Evolutionary conservation across 2,113 vertebrate species (phyloP).

Genomic region (Entelurus aequoreus): DNA sequence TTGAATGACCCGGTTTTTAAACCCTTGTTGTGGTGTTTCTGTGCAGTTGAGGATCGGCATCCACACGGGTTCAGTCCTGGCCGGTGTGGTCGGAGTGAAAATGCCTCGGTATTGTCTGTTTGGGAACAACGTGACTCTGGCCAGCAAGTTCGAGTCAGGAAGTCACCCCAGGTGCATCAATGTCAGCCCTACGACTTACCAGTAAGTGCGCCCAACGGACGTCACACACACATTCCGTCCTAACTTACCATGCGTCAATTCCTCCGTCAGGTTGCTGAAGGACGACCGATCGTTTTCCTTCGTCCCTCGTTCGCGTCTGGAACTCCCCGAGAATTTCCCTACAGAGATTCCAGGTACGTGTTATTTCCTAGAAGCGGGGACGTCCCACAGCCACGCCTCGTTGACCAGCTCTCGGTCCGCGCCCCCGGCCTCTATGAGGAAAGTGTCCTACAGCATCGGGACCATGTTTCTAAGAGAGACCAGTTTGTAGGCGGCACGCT

Average conservation of each 20-base stretch:
- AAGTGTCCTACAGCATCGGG: conserved; percentile 96
- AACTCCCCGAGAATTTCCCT: conserved; percentile 98
- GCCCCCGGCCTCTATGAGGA: conserved; percentile 86
- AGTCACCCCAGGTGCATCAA: conserved; percentile 96
- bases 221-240: not conserved
- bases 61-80: conserved; percentile 94
- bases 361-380: conserved; percentile 94
- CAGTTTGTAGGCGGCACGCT: conserved; percentile 81
- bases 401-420: conserved; percentile 76
- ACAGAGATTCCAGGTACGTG: conserved; percentile 96
- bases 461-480: conserved; percentile 99
- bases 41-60: conserved; percentile 92
- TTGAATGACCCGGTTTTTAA: no score
- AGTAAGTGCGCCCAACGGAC: conserved; percentile 73
- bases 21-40: conserved; percentile 5
- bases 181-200: conserved; percentile 92
- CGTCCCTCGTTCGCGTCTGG: conserved; percentile 89
- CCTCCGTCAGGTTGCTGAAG: conserved; percentile 81
- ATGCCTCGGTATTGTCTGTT: conserved; percentile 99
- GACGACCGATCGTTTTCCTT: conserved; percentile 91
- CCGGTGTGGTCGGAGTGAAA: conserved; percentile 93
- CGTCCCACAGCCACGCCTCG: conserved; percentile 78
- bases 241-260: not conserved
- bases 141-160: conserved; percentile 97
- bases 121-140: conserved; percentile 96